Conservation (phyloP, 2,797 vertebrate genomes). For the Lagorchestes hirsutus region DNA sequence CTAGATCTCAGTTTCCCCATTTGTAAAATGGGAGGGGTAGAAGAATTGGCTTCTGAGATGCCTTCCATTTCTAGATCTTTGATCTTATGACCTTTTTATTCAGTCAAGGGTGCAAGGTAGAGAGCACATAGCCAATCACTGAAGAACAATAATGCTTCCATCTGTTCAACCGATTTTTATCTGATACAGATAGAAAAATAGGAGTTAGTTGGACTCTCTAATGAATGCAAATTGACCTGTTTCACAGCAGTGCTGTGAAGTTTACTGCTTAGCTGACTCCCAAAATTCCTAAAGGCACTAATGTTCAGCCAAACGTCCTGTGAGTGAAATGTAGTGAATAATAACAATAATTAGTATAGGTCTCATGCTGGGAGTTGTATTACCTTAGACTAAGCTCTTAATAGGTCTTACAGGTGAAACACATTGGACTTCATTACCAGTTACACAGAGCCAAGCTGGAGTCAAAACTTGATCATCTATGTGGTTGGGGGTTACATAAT, state of each 20-base stretch:
- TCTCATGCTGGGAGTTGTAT: background rate
- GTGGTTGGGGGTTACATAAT: background rate
- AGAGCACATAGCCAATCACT: background rate
- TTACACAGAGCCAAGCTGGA: background rate
- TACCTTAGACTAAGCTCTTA: background rate
- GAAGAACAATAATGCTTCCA: background rate
- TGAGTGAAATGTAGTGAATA: background rate
- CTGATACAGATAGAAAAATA: slow-evolving; percentile 7
- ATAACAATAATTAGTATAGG: background rate
- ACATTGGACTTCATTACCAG: background rate
- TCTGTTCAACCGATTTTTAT: background rate
- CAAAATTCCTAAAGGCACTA: background rate
- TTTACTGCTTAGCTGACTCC: background rate
- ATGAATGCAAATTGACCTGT: slow-evolving; percentile 1
- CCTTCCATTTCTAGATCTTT: background rate
- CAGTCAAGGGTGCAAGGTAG: background rate
- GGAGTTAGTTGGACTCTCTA: background rate
- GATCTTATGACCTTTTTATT: background rate
- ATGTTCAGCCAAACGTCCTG: background rate
- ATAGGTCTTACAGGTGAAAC: background rate
- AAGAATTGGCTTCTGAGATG: background rate
- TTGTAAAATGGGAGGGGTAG: background rate
- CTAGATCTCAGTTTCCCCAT: background rate
- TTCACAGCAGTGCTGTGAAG: background rate
- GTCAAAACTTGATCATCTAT: background rate